Percentiles rank a stretch among this genome's conserved stretches.
Conservation (phyloP, 2,797 vertebrate genomes). For the Distichodus sexfasciatus region DNA sequence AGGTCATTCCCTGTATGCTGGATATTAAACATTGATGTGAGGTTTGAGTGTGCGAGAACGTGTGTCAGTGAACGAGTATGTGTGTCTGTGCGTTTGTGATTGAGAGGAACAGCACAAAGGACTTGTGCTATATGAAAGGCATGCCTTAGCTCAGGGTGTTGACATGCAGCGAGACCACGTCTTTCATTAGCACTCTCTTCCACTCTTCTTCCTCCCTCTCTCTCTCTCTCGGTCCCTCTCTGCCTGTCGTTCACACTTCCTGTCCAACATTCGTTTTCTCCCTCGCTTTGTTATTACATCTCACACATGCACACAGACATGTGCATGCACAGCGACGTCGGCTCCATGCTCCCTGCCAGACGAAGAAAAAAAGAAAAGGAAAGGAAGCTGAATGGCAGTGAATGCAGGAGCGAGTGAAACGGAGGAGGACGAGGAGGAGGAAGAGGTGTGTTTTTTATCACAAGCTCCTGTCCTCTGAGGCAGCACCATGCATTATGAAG, state of each 20-base stretch:
- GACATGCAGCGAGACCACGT: neutral
- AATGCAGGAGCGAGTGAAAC: conserved; percentile 18
- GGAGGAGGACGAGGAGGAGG: too few species aligned
- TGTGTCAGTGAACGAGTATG: too few species aligned
- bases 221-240: conserved; percentile 1
- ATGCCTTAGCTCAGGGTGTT: conserved; percentile 1
- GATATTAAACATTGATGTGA: neutral
- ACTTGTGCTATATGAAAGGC: neutral
- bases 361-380: too few species aligned
- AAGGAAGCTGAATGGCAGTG: conserved; percentile 41
- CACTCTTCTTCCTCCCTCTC: neutral
- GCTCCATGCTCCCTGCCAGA: conserved; percentile 5
- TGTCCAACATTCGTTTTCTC: too few species aligned
- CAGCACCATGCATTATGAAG: conserved; percentile 48
- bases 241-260: neutral
- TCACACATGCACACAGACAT: neutral
- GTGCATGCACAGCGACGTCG: neutral
- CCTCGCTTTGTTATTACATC: neutral
- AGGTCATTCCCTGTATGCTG: neutral
- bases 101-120: neutral
- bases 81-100: too few species aligned
- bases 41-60: neutral
- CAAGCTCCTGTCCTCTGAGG: conserved; percentile 29
- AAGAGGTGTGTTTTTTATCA: too few species aligned
- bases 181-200: conserved; percentile 6